Base-by-base conservation (phyloP, 2,797 vertebrate genomes). In the Enteromius trimaculatus region DNA sequence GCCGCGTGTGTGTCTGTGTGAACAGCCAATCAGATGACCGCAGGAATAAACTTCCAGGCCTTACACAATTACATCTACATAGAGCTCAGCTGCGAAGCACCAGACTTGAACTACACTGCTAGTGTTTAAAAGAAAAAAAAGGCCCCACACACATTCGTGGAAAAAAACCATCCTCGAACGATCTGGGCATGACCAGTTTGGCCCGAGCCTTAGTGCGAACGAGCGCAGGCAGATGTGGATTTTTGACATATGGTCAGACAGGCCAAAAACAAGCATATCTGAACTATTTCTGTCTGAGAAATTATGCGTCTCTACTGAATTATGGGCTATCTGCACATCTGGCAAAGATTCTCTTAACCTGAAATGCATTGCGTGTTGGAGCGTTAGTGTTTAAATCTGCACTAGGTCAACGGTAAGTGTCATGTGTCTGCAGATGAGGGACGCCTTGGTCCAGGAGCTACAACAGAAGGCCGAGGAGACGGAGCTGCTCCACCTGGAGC, bases 391-490 rank as follows among this genome's bases (percentile, higher is more conserved):
- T 82, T 77, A 82, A 68, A 82, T 44, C 9, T 77, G 62, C 23
- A 0, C 14, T 62, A 64, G 66, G 66, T 62, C 65, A 69, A 17
- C 47, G 39, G 60, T 76, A 62, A 29, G 26, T 55, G 62, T 66
- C 77, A 47, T 90, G 68, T 81, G 4, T 80, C 65, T 79, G 64
- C 92, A 98, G 97, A 88, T 95, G 81, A 95, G 95, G 88, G 92
- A 94, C 16, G 92, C 94, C 0, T 86, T 95, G 87, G 89, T 95
- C 53, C 93, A 94, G 87, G 96, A 96, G 88, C 92, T 95, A 29
- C 96, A 95, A 90, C 95, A 93, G 89, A 96, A 96, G 88, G 92
- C 86, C 0, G 95, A 95, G 53, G 96, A 98, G 92, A 92, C 92
- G 0, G 96, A 97, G 84, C 83, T 94, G 64, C 91, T 98, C 74